phyloP scores from a whole-genome alignment of 1,140 invertebrate genomes.

The Drosophila aff. region DNA sequence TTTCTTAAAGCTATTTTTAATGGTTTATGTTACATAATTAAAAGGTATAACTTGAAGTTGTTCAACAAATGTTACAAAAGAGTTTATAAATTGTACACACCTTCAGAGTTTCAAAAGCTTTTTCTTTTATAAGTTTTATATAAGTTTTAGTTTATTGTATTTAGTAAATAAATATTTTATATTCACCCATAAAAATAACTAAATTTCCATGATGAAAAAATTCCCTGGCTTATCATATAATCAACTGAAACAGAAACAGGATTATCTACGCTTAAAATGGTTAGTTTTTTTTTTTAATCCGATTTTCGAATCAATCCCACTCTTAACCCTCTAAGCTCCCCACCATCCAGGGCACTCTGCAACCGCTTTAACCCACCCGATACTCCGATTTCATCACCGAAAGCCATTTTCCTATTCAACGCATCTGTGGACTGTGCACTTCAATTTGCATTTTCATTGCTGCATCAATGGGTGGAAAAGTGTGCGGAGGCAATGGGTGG shows the following conservation, averaged over 20 bases:
- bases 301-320: slow-evolving; percentile 22
- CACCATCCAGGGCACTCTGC: not conserved
- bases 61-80: too few species aligned
- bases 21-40: not conserved
- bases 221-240: not conserved
- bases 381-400: slow-evolving; percentile 23
- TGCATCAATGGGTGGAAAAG: slow-evolving; percentile 25
- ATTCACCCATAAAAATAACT: not conserved
- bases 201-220: not conserved
- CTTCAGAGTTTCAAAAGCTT: too few species aligned
- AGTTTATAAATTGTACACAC: too few species aligned
- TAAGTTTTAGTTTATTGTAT: too few species aligned
- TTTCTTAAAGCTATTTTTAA: not conserved
- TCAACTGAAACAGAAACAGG: not conserved
- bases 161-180: not conserved
- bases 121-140: too few species aligned
- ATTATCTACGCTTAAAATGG: slow-evolving; percentile 16
- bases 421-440: slow-evolving; percentile 50
- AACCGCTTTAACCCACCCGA: slow-evolving; percentile 4
- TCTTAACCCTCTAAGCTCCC: not conserved
- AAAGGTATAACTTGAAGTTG: too few species aligned
- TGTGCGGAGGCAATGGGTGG: not conserved
- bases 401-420: slow-evolving; percentile 18
- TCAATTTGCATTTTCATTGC: slow-evolving; percentile 60
- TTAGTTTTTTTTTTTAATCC: slow-evolving; percentile 3